Conservation (phyloP, 1,140 invertebrate genomes). For the Drosophila orena region DNA sequence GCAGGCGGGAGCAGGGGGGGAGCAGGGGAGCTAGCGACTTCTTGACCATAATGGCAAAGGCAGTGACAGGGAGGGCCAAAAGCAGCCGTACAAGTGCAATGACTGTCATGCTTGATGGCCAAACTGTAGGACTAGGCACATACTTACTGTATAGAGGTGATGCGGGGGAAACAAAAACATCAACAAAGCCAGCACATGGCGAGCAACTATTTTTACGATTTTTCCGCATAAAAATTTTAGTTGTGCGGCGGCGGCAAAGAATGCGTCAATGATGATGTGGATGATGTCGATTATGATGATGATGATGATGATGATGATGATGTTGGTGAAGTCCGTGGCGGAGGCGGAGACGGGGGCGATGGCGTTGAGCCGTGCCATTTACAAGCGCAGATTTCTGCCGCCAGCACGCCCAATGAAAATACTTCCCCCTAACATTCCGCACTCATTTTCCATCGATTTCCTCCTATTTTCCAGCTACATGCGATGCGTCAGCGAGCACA, state of each 20-base stretch:
- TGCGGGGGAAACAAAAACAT: constrained; percentile 11
- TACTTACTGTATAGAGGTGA: constrained; percentile 1
- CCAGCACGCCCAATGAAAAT: constrained; percentile 35
- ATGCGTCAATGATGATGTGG: not conserved
- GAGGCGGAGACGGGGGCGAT: not conserved
- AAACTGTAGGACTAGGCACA: constrained; percentile 20
- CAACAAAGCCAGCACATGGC: constrained; percentile 41
- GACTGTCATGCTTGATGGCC: constrained; percentile 55
- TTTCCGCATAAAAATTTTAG: constrained; percentile 61
- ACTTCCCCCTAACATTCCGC: constrained; percentile 28
- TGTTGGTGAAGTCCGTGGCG: constrained; percentile 1
- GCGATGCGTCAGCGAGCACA: constrained; percentile 94
- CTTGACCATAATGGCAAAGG: constrained; percentile 32
- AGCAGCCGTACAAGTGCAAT: constrained; percentile 72
- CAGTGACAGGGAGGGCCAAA: constrained; percentile 17
- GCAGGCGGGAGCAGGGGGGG: too few species aligned
- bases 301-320: not conserved
- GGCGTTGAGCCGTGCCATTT: constrained; percentile 60
- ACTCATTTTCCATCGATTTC: constrained; percentile 2
- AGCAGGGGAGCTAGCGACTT: constrained; percentile 13
- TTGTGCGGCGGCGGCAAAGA: constrained; percentile 5
- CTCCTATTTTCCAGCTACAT: constrained; percentile 87
- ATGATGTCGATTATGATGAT: not conserved
- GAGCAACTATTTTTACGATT: constrained; percentile 67
- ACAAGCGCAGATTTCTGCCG: constrained; percentile 67